Conservation (phyloP, 30 jellyfish, hydroid and myxozoan genomes). For the Pseudorhiza aurosa region DNA sequence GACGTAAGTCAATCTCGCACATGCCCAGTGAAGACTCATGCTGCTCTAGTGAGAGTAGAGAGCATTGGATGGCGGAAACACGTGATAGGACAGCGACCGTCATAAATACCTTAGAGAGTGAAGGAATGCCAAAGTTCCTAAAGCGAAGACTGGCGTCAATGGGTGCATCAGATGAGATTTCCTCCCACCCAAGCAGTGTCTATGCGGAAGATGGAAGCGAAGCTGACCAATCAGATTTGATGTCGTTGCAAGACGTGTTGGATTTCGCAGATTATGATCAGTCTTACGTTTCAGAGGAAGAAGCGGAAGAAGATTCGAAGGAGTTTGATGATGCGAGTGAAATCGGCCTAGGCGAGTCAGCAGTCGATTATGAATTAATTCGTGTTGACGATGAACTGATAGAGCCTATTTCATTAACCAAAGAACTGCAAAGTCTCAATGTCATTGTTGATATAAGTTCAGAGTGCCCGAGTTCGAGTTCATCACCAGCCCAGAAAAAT, state of each 20-base stretch:
- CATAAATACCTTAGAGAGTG: constrained; percentile 55
- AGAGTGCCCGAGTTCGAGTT: not conserved
- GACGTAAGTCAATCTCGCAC: not conserved
- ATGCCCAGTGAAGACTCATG: constrained; percentile 39
- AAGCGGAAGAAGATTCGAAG: not conserved
- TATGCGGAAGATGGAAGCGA: constrained; percentile 78
- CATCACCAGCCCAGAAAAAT: not conserved
- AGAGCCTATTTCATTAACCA: constrained; percentile 20
- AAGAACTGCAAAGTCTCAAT: not conserved
- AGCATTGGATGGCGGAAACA: constrained; percentile 73
- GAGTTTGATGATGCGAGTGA: constrained; percentile 39
- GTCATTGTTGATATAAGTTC: constrained; percentile 1
- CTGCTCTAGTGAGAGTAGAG: constrained; percentile 26
- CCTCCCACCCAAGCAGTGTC: constrained; percentile 66
- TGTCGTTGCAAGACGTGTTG: constrained; percentile 48
- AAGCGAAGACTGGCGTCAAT: not conserved
- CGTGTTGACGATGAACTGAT: constrained; percentile 1
- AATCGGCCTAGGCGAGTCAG: constrained; percentile 76
- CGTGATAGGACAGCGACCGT: constrained; percentile 68
- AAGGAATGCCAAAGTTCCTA: constrained; percentile 26
- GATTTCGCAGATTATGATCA: constrained; percentile 64
- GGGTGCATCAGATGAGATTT: constrained; percentile 33
- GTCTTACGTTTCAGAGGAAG: constrained; percentile 53
- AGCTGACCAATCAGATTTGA: constrained; percentile 67
- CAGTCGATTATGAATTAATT: constrained; percentile 56